Conservation (phyloP, 2,888 invertebrate species). For the Abrostola tripartita region DNA sequence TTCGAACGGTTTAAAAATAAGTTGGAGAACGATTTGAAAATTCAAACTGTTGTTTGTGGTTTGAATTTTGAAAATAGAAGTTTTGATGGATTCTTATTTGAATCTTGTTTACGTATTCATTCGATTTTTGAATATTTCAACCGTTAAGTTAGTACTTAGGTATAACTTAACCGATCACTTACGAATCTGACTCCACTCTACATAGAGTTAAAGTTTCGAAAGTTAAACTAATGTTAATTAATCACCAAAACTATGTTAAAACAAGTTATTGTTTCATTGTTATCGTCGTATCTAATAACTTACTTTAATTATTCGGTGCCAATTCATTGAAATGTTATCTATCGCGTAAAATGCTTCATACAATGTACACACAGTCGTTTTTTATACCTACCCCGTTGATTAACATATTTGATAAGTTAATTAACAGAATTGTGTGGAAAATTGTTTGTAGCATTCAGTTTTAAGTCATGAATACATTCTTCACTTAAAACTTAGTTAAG, state of each 20-base stretch:
- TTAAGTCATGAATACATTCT: no score
- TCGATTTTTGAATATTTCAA: background rate
- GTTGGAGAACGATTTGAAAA: background rate
- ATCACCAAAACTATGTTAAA: background rate
- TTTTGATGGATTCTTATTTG: slow-evolving; percentile 37
- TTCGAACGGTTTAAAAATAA: background rate
- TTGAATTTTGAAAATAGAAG: slow-evolving; percentile 17
- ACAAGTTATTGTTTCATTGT: background rate
- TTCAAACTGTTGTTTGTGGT: background rate
- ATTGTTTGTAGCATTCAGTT: no score
- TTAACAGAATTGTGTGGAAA: no score
- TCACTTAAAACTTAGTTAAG: no score
- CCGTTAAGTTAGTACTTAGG: background rate
- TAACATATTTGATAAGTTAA: no score
- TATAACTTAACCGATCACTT: background rate
- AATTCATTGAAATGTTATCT: slow-evolving; percentile 25
- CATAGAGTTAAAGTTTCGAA: slow-evolving; percentile 13
- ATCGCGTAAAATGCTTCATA: slow-evolving; percentile 14
- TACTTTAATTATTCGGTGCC: background rate
- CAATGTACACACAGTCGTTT: slow-evolving; percentile 2
- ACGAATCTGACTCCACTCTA: background rate
- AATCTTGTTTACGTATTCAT: slow-evolving; percentile 11
- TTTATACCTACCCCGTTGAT: background rate
- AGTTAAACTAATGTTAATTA: slow-evolving; percentile 7
- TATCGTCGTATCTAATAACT: background rate